Percentiles rank a stretch among this genome's conserved stretches.
phyloP scores from a whole-genome alignment of 53 echinoderm and acorn worm species.

The Stichopus horrens region DNA sequence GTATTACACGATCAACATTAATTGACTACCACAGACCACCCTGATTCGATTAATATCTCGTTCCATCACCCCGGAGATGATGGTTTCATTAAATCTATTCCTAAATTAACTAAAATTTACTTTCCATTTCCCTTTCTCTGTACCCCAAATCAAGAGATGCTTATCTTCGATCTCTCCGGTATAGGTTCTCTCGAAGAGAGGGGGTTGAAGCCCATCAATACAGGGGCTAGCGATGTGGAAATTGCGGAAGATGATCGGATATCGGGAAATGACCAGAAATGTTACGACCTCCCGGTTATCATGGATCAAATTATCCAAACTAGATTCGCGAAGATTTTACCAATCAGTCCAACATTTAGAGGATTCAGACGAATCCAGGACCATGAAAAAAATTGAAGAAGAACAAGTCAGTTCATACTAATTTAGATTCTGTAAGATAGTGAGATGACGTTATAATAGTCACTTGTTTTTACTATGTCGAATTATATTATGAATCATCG shows the following conservation, averaged over 20 bases:
- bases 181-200: neutral
- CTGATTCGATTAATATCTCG: too few relatives aligned
- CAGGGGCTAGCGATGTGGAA: neutral
- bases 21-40: neutral
- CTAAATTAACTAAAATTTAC: neutral
- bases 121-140: neutral
- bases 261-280: neutral
- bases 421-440: too few relatives aligned
- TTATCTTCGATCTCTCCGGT: too few relatives aligned
- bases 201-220: neutral
- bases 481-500: too few relatives aligned
- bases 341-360: neutral
- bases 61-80: neutral
- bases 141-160: neutral
- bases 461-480: too few relatives aligned
- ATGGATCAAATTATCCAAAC: neutral
- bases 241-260: neutral
- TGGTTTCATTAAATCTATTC: too few relatives aligned
- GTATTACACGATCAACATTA: neutral
- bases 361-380: neutral
- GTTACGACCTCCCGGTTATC: neutral
- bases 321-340: neutral
- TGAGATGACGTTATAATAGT: too few relatives aligned
- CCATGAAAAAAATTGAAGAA: too few relatives aligned
- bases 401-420: too few relatives aligned